Evolutionary conservation across 2,797 vertebrate species (phyloP).

Genomic region (Oceanodroma leucorhoa): DNA sequence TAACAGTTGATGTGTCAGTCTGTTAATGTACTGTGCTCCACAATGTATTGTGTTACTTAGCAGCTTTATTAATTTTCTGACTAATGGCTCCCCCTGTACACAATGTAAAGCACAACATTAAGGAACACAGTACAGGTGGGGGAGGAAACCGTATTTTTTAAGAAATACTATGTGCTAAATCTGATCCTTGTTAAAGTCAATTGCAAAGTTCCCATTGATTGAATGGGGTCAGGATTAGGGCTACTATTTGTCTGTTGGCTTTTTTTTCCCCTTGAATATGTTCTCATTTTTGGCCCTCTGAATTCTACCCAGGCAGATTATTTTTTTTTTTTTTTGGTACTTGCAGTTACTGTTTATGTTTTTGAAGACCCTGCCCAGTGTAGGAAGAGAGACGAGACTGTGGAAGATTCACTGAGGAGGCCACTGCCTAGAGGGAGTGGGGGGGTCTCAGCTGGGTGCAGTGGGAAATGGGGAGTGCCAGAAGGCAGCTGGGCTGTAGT

Average conservation of each 20-base stretch:
- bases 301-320: background rate
- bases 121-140: background rate
- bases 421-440: background rate
- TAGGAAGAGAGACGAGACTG: background rate
- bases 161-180: background rate
- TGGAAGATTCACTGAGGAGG: background rate
- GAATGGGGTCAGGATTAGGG: background rate
- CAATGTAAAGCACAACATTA: background rate
- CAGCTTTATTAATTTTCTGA: conserved; percentile 5
- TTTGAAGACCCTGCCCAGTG: background rate
- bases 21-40: background rate
- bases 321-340: background rate
- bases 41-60: background rate
- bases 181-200: background rate
- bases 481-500: background rate
- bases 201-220: background rate
- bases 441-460: background rate
- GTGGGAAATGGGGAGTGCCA: background rate
- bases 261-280: background rate
- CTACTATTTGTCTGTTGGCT: background rate
- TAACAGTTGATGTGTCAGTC: background rate
- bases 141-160: background rate
- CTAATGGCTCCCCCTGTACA: background rate
- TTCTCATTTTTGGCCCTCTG: background rate
- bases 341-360: background rate